Evolutionary conservation across 2,113 vertebrate species (phyloP), one percentile per base, ranked within the genome.

Genomic region (Dipodomys ordii): DNA sequence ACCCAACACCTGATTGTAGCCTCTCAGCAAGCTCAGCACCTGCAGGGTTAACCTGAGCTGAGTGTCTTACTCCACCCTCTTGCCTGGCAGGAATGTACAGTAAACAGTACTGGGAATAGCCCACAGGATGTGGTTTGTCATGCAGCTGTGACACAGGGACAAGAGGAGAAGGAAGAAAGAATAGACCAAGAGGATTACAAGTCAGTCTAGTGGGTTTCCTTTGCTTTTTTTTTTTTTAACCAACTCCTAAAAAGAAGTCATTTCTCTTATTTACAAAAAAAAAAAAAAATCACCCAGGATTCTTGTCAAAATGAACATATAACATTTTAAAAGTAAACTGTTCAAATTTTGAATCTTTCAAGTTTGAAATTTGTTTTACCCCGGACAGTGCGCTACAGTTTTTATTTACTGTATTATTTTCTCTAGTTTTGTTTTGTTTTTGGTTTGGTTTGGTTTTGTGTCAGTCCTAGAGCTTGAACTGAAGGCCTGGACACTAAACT

Each of bases 331-430:
- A 65, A 91, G 49, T 67, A 83, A 28, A 28, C 6, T 44, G 32
- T 86, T 94, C 30, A 53, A 62, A 23, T 62, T 20, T 32, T 81
- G 27, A 92, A 82, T 78, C 84, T 90, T 92, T 91, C 22, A 92
- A 91, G n/a, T 67, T 76, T 91, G 53, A 64, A 19, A 30, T 9
- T 85, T 87, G 60, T 60, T 73, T 79, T 20, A 84, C 16, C 64
- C 39, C 67, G 57, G 44, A 69, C 11, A 71, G 20, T 65, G 15
- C 2, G 39, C 46, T 44, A 10, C 23, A 81, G 20, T 35, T 35
- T 57, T 18, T 57, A 57, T 57, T 57, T 57, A 57, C 53, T 15
- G 53, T 57, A 57, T 57, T 57, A 57, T 57, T 57, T 57, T 57
- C 53, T 57, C 53, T 57, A 57, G 53, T 57, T 57, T 57, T 57